Evolutionary conservation across 1,140 invertebrate species (phyloP).

Genomic region (Musca domestica): DNA sequence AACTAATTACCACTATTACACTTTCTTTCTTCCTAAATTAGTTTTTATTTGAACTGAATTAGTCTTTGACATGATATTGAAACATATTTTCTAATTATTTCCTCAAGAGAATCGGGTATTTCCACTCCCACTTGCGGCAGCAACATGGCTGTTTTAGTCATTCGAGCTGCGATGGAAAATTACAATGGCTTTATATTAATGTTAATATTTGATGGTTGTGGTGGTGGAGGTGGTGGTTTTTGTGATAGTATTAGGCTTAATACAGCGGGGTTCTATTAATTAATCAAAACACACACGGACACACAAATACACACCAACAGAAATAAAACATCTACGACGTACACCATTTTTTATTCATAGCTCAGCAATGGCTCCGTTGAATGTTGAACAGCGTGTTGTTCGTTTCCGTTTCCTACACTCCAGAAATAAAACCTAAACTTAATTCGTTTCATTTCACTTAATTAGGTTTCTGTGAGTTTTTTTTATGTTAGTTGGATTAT

Average conservation of each 20-base stretch:
- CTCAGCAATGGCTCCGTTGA: neutral
- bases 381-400: neutral
- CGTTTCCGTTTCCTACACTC: slow-evolving; percentile 4
- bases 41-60: neutral
- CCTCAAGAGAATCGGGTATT: neutral
- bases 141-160: no score
- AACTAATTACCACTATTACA: no score
- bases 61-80: slow-evolving; percentile 4
- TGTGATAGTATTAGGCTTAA: no score
- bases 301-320: no score
- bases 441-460: slow-evolving; percentile 8
- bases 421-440: neutral
- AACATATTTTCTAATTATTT: slow-evolving; percentile 14
- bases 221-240: no score
- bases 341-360: neutral
- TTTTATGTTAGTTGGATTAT: no score
- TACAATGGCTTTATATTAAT: slow-evolving; percentile 9
- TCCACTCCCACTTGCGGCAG: no score
- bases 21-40: no score
- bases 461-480: neutral
- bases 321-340: no score
- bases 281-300: no score
- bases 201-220: neutral
- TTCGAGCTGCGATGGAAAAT: no score
- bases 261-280: no score